Base-by-base conservation (phyloP, 2,113 vertebrate genomes). In the Nyctibius bracteatus region DNA sequence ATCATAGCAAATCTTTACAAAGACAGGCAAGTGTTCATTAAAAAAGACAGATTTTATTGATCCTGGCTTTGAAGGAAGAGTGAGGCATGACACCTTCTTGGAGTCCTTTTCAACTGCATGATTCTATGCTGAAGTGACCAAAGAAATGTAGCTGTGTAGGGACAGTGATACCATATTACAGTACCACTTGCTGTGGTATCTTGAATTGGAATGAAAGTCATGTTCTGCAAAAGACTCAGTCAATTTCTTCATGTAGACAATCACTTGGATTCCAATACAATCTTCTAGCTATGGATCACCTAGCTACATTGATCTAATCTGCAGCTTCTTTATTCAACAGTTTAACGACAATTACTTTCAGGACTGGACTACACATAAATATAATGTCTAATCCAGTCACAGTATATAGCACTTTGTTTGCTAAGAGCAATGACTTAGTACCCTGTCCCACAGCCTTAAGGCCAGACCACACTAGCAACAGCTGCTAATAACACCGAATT, bases 31-130 rank as follows among this genome's bases (percentile, higher is more conserved):
- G 21, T 1, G 1, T 11, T 63, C 55, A 75, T 52, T 75, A 43
- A 51, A 74, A 89, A 87, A 65, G 54, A 58, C 13, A 86, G 20
- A 47, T 70, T 62, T 41, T 43, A 80, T 30, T 54, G 46, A 78
- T 55, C 2, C 4, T 88, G 35, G 46, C 25, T 92, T 46, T 51
- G 57, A 46, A 92, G 46, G 7, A 80, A 80, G 44, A 90, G 22
- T 9, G 9, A 70, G 7, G 14, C 37, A 58, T 17, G 31, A 58
- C 0, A 0, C 25, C 12, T 71, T 51, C 63, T 20, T 61, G 49
- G 37, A 83, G n/a, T 58, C 63, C 52, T 68, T 91, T 86, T 46
- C 49, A 65, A 23, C 33, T 28, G 13, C 10, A 12, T 37, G 44
- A 79, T 52, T 80, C 52, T 33, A 17, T 5, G 9, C 30, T 72